Percentiles rank a stretch among this genome's conserved stretches.
These are phyloP conservation scores for Antheraea pernyi DNA, from an alignment of 1,140 invertebrate species.

Conservation along the genomic window DNA sequence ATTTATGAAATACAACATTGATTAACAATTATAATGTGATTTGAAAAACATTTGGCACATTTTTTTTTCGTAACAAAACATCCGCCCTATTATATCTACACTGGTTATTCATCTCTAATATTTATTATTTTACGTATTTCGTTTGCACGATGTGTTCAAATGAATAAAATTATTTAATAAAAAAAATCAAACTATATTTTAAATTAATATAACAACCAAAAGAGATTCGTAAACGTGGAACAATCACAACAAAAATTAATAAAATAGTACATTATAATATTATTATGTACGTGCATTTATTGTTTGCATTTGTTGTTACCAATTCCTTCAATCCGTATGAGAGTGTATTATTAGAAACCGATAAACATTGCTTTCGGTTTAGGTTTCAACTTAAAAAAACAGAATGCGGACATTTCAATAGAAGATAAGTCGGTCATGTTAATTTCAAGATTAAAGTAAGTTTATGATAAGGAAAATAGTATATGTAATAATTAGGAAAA, in stretches of 20 bases:
- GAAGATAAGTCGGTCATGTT: too few species aligned
- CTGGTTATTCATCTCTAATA: background rate
- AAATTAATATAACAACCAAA: constrained; percentile 27
- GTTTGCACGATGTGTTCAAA: constrained; percentile 24
- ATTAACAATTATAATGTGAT: background rate
- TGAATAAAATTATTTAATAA: constrained; percentile 13
- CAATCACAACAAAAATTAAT: background rate
- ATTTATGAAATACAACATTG: constrained; percentile 2
- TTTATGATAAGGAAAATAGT: too few species aligned
- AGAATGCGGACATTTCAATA: too few species aligned
- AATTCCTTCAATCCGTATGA: too few species aligned
- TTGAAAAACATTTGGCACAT: background rate
- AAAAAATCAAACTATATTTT: background rate
- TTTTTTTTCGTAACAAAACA: background rate
- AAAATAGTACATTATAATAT: too few species aligned
- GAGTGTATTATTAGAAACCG: too few species aligned
- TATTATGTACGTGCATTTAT: too few species aligned
- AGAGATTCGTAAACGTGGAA: constrained; percentile 24
- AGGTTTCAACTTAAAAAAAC: too few species aligned
- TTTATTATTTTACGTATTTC: constrained; percentile 28
- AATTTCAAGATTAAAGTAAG: too few species aligned
- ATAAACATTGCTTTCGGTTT: too few species aligned
- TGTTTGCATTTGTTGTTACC: too few species aligned
- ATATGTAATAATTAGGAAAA: too few species aligned
- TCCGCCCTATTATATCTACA: constrained; percentile 8